These are phyloP conservation scores for Antheraea yamamai DNA, from an alignment of 2,888 invertebrate species.

Conservation along the genomic window DNA sequence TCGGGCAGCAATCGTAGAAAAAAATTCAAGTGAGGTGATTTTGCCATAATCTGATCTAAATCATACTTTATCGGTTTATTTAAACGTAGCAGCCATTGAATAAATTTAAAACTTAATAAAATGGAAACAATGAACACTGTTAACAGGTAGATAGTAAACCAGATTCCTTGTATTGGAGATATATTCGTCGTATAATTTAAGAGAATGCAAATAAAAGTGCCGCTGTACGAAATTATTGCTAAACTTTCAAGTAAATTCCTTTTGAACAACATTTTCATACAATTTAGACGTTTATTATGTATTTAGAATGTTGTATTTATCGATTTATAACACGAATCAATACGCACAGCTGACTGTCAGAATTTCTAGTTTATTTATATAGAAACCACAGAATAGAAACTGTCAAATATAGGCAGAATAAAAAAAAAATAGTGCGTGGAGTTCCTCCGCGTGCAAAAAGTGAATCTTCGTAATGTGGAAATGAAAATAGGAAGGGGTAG, in stretches of 20 bases:
- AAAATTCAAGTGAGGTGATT: slow-evolving; percentile 54
- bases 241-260: slow-evolving; percentile 63
- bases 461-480: too few relatives aligned
- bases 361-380: slow-evolving; percentile 2
- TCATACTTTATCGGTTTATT: slow-evolving; percentile 78
- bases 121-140: slow-evolving; percentile 68
- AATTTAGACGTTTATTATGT: slow-evolving; percentile 10
- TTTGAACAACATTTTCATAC: slow-evolving; percentile 59
- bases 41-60: slow-evolving; percentile 49
- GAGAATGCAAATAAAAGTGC: slow-evolving; percentile 56
- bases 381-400: too few relatives aligned
- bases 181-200: slow-evolving; percentile 67
- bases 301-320: neutral
- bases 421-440: too few relatives aligned
- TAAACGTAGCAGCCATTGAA: slow-evolving; percentile 77
- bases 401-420: too few relatives aligned
- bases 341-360: neutral
- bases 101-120: slow-evolving; percentile 74
- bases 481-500: too few relatives aligned
- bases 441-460: too few relatives aligned
- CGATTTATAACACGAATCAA: slow-evolving; percentile 1
- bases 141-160: slow-evolving; percentile 69
- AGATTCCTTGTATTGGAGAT: slow-evolving; percentile 68
- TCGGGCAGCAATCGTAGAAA: slow-evolving; percentile 49
- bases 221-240: slow-evolving; percentile 56